phyloP scores from a whole-genome alignment of 2,888 invertebrate genomes.

The Macaria notata region DNA sequence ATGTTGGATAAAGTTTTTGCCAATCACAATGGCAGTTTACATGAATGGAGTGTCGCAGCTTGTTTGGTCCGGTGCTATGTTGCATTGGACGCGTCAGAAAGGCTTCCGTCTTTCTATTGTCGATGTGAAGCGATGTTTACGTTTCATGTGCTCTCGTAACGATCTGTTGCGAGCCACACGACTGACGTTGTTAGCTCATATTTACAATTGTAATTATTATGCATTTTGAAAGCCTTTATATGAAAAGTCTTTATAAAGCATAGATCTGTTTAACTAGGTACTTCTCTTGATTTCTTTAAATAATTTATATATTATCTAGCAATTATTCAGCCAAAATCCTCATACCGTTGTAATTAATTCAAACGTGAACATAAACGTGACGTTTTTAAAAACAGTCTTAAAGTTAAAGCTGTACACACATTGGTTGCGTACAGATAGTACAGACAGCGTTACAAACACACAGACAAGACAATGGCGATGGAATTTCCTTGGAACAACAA shows the following conservation, averaged over 20 bases:
- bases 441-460: slow-evolving; percentile 26
- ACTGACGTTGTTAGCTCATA: too few species aligned
- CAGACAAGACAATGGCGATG: slow-evolving; percentile 54
- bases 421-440: too few species aligned
- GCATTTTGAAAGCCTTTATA: too few species aligned
- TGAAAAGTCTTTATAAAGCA: too few species aligned
- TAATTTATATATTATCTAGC: too few species aligned
- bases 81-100: slow-evolving; percentile 3
- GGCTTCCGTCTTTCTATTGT: slow-evolving; percentile 12
- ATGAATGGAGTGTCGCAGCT: background rate
- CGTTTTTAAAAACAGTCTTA: background rate
- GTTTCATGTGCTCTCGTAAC: background rate
- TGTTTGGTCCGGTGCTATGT: slow-evolving; percentile 17
- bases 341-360: too few species aligned
- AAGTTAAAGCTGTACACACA: background rate
- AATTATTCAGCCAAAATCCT: too few species aligned
- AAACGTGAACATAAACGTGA: background rate
- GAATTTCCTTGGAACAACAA: slow-evolving; percentile 59
- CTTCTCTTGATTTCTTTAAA: too few species aligned
- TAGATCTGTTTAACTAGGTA: too few species aligned
- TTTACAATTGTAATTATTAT: too few species aligned
- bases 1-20: background rate
- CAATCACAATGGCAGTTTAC: slow-evolving; percentile 5
- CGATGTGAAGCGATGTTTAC: background rate
- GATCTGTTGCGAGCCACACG: background rate